Conservation (phyloP, 1,140 invertebrate genomes). For the Anoplophora glabripennis region DNA sequence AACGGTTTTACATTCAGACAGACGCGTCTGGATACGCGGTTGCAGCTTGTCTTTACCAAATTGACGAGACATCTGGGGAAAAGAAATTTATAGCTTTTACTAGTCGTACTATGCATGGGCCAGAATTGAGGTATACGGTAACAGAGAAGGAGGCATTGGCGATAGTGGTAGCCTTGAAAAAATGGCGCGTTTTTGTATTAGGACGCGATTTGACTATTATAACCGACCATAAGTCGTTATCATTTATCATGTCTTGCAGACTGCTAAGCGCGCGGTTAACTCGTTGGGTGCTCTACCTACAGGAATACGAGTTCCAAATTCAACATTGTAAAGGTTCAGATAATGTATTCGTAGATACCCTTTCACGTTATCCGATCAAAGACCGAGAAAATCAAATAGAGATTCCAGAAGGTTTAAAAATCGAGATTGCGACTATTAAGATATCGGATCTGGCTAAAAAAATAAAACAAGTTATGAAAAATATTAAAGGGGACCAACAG, state of each 20-base stretch:
- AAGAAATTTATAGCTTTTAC: slow-evolving; percentile 3
- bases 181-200: slow-evolving; percentile 5
- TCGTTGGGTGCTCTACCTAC: slow-evolving; percentile 6
- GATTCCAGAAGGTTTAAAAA: not conserved
- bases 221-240: slow-evolving; percentile 8
- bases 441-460: not conserved
- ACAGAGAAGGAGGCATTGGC: slow-evolving; percentile 4
- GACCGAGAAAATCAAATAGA: not conserved
- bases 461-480: not conserved
- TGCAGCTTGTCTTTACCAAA: slow-evolving; percentile 5
- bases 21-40: slow-evolving; percentile 1
- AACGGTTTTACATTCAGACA: slow-evolving; percentile 4
- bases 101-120: not conserved
- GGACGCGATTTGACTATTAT: slow-evolving; percentile 2
- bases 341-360: slow-evolving; percentile 6
- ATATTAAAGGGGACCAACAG: not conserved
- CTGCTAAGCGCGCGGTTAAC: not conserved
- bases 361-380: slow-evolving; percentile 3
- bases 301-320: slow-evolving; percentile 5
- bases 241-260: slow-evolving; percentile 1
- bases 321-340: slow-evolving; percentile 8
- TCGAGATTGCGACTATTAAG: not conserved
- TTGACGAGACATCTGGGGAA: not conserved
- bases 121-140: slow-evolving; percentile 3
- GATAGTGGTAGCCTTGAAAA: not conserved